Conservation (phyloP, 1,140 invertebrate species). For the Drosophila pseudoobscura region DNA sequence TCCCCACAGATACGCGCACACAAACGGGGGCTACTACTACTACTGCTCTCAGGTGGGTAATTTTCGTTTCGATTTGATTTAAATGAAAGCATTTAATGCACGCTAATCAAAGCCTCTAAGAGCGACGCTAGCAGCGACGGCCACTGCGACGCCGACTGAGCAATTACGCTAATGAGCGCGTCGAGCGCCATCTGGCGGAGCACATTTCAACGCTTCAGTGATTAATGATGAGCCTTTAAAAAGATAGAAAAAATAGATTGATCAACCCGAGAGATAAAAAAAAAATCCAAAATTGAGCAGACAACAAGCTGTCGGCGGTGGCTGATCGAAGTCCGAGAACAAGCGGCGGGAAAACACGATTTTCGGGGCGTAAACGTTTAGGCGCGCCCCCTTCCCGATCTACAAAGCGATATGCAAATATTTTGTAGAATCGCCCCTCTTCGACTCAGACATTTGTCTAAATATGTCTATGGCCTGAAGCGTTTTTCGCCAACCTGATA, state of each 20-base stretch:
- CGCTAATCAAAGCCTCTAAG: slow-evolving; percentile 66
- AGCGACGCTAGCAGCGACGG: slow-evolving; percentile 40
- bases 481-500: slow-evolving; percentile 45
- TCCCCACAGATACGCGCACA: slow-evolving; percentile 31
- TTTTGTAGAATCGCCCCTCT: slow-evolving; percentile 8
- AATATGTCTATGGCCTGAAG: slow-evolving; percentile 36
- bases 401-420: slow-evolving; percentile 43
- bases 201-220: slow-evolving; percentile 74
- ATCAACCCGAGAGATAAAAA: slow-evolving; percentile 43
- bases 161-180: slow-evolving; percentile 77
- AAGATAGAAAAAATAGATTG: slow-evolving; percentile 56
- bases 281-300: slow-evolving; percentile 20
- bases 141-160: slow-evolving; percentile 37
- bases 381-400: slow-evolving; percentile 18
- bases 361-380: slow-evolving; percentile 42
- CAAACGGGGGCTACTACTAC: neutral
- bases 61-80: slow-evolving; percentile 73
- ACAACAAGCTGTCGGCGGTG: slow-evolving; percentile 5
- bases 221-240: slow-evolving; percentile 60
- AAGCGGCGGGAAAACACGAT: slow-evolving; percentile 32
- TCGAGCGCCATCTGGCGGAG: slow-evolving; percentile 75
- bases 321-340: slow-evolving; percentile 39
- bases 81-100: slow-evolving; percentile 81
- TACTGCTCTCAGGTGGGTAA: slow-evolving; percentile 16
- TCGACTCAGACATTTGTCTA: slow-evolving; percentile 43